Evolutionary conservation across 2,888 invertebrate genomes (phyloP), one percentile per base, ranked within the genome.

Genomic region (Nemapogon koenigi): DNA sequence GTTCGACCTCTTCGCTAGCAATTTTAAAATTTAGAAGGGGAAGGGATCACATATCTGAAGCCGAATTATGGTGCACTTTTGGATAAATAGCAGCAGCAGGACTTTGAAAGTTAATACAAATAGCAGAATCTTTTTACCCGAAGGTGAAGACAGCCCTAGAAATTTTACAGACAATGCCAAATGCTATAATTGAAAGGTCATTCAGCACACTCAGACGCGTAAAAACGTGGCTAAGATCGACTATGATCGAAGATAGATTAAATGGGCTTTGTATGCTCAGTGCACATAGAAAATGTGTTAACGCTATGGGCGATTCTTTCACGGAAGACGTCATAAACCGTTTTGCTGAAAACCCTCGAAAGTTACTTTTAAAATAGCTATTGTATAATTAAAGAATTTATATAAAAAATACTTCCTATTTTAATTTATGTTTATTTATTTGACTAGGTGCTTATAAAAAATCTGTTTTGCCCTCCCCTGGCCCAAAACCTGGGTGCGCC

Each of bases 191-290:
- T 42, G 38, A 44, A 42, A 40, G 40, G 26, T 40, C 40, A 29
- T 42, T 37, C 31, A n/a, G 42, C 25, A 40, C 38, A 29, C 37
- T 44, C 35, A 40, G 31, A 41, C 40, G 42, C 36, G 40, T 43
- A 13, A 41, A 42, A 44, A 41, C 40, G 30, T 41, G 43, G 39
- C 41, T 43, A 40, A 41, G 43, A 43, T 41, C 37, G 33, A 41
- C 40, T 36, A 42, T 42, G 42, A 42, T 41, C 25, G 40, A 42
- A 42, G 42, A 40, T 28, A 43, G 42, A 25, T 38, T 42, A 40
- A 44, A 44, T 35, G 31, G 31, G 31, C 31, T 31, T 31, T 31
- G 14, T n/a, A 16, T n/a, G n/a, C n/a, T n/a, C n/a, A n/a, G n/a
- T 28, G 28, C 11, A 35, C 38, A 35, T 31, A 35, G 37, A 17